Base-by-base conservation (phyloP, 2,797 vertebrate genomes). In the Urosaurus nigricauda region DNA sequence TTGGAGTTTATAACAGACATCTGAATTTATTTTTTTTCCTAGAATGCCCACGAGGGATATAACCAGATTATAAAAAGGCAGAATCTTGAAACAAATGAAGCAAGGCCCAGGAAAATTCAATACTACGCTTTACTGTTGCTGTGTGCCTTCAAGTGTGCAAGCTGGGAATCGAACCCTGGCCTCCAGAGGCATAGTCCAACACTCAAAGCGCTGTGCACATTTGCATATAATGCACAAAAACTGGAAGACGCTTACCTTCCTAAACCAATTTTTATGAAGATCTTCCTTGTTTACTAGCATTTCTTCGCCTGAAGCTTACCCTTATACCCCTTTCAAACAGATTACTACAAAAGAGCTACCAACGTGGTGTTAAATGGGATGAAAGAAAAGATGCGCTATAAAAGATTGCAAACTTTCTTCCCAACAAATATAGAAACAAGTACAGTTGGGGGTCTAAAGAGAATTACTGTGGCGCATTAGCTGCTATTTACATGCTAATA, bases 401-500 rank as follows among this genome's bases (percentile, higher is more conserved):
- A 86, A 91, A 87, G 19, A 84, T 73, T 29, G 11, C 89, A 85
- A 83, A 37, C 70, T 71, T 60, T 87, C 24, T 17, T 90, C 77
- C 21, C 5, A 81, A 79, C 73, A 71, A 56, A 40, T 32, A 81
- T n/a, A 79, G 32, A 43, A 63, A 77, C 19, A 71, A 13, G 40
- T 43, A 90, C 35, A 77, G 17, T 71, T 35, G 17, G 11, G 17
- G 11, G 35, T 26, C 79, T 83, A 60, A 83, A 70, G 0, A 85
- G 47, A 89, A 70, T 51, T 71, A 60, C 26, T 43, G 75, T 3
- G 1, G 73, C 90, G 35, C 68, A 87, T 91, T 24, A 91, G 43
- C 60, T 71, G 84, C 68, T 88, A 91, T 90, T 84, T 63, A 87
- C 71, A 43, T 16, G 2, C 63, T 88, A 91, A 5, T 43, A 89